Conservation (phyloP, 2,113 vertebrate genomes). For the Silurus meridionalis region DNA sequence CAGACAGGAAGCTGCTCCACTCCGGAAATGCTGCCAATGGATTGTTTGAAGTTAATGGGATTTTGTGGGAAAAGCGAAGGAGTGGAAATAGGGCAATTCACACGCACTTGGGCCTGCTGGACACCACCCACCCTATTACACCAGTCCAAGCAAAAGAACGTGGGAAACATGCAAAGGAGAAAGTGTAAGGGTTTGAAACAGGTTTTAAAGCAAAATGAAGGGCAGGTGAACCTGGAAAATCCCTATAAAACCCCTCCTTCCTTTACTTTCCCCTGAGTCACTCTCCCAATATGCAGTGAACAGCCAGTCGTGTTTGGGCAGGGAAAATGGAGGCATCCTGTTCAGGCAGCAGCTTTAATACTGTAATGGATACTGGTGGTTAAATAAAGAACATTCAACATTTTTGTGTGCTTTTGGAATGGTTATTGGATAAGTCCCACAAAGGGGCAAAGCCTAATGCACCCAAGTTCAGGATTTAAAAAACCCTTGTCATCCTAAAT, state of each 20-base stretch:
- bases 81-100: constrained; percentile 59
- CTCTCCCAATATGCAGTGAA: neutral
- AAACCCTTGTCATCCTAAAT: neutral
- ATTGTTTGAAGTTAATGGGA: constrained; percentile 59
- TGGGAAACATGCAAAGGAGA: constrained; percentile 28
- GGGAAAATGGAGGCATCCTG: neutral
- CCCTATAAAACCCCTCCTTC: constrained; percentile 24
- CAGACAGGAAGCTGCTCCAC: constrained; percentile 59
- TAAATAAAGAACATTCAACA: constrained; percentile 25
- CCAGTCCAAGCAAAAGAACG: constrained; percentile 3
- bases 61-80: constrained; percentile 47
- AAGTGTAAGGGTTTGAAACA: neutral
- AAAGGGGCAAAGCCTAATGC: neutral
- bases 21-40: constrained; percentile 62
- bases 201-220: neutral
- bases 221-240: constrained; percentile 26
- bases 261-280: neutral
- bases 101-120: constrained; percentile 40
- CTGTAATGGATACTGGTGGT: constrained; percentile 38
- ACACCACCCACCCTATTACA: neutral
- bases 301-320: neutral
- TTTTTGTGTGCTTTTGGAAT: constrained; percentile 40
- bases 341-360: neutral
- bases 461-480: neutral
- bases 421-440: constrained; percentile 56